A percentile compares a stretch with the other conserved stretches of the same genome.
These are phyloP conservation scores for Calonectris borealis DNA, from an alignment of 2,113 vertebrate genomes.

Conservation along the genomic window DNA sequence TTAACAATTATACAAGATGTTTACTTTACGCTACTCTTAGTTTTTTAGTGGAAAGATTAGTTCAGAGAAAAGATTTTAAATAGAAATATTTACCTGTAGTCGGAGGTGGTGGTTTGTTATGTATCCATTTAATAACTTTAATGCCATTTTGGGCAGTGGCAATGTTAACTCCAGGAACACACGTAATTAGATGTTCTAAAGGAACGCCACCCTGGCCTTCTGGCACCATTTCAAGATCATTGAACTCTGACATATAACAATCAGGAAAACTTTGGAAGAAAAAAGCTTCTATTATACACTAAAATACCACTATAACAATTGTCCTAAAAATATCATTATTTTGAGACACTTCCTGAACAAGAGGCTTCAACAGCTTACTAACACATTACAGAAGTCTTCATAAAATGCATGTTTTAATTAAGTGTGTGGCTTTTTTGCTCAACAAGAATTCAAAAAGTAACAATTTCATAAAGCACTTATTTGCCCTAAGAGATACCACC, in stretches of 20 bases:
- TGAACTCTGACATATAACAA: constrained; percentile 91
- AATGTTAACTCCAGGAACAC: constrained; percentile 91
- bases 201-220: constrained; percentile 86
- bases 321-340: neutral
- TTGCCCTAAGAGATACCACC: neutral
- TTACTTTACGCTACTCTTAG: neutral
- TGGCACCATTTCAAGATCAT: constrained; percentile 76
- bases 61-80: neutral
- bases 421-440: fast-evolving
- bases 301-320: neutral
- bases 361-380: neutral
- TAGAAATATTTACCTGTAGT: constrained; percentile 78
- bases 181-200: constrained; percentile 94
- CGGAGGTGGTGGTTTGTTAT: constrained; percentile 92
- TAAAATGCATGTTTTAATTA: neutral
- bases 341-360: neutral
- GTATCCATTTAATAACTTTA: constrained; percentile 97
- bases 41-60: neutral
- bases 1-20: neutral
- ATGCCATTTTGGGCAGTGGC: constrained; percentile 93
- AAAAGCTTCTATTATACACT: neutral
- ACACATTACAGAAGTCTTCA: neutral
- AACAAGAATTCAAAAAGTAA: neutral
- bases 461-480: neutral
- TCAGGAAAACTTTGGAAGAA: constrained; percentile 86